Percentiles rank a stretch among this genome's conserved stretches.
These are phyloP conservation scores for Patiria miniata DNA, from an alignment of 35 echinoderm and acorn worm genomes.

Conservation along the genomic window DNA sequence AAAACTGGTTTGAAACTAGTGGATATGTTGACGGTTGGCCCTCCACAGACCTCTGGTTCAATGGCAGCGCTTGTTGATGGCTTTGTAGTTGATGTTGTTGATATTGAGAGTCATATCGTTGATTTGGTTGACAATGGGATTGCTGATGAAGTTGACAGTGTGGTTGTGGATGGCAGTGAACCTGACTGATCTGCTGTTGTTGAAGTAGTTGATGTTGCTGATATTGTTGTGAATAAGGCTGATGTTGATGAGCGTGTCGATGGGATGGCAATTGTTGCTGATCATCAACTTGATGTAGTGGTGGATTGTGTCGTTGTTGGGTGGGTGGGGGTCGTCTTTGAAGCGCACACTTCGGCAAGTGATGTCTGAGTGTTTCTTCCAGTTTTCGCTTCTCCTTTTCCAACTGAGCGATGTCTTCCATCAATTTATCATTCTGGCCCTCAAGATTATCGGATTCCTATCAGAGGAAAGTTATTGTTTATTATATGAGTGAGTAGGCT, in stretches of 20 bases:
- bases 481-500: too few species aligned
- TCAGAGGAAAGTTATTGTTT: too few species aligned
- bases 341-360: conserved; percentile 6
- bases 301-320: not conserved
- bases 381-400: conserved; percentile 29
- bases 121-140: not conserved
- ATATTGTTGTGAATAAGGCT: not conserved
- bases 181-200: not conserved
- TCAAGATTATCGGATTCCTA: conserved; percentile 54
- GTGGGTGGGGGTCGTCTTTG: not conserved
- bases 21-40: too few species aligned
- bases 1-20: too few species aligned
- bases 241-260: conserved; percentile 1
- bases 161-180: too few species aligned
- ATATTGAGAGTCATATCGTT: not conserved
- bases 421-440: conserved; percentile 39
- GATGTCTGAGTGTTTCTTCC: conserved; percentile 14
- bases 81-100: not conserved
- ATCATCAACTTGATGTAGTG: not conserved
- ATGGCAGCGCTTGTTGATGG: not conserved
- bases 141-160: too few species aligned
- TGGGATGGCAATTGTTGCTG: not conserved
- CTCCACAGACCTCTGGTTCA: not conserved
- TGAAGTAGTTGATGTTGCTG: not conserved
- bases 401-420: conserved; percentile 34